These are phyloP conservation scores for Pipra filicauda DNA, from an alignment of 2,113 vertebrate species.

Conservation along the genomic window DNA sequence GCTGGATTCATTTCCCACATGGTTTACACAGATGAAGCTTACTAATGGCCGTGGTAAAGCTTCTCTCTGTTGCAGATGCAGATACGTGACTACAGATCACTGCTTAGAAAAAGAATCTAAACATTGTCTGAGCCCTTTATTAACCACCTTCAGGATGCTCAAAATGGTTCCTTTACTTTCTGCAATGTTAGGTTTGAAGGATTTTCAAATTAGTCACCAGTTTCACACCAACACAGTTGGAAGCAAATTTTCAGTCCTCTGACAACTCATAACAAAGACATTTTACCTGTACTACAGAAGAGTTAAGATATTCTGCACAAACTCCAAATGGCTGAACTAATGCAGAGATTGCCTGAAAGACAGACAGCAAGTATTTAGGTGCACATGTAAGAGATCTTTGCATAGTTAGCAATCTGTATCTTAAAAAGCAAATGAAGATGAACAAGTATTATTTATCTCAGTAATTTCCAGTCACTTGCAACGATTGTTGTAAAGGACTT, in stretches of 20 bases:
- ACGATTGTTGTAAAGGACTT: not conserved
- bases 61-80: not conserved
- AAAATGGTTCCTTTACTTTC: not conserved
- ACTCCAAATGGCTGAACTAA: slow-evolving; percentile 94
- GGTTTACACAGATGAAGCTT: not conserved
- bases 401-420: not conserved
- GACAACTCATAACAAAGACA: not conserved
- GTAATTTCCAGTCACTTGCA: not conserved
- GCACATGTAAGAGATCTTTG: not conserved
- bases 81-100: not conserved
- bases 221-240: not conserved
- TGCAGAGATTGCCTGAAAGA: slow-evolving; percentile 88
- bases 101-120: not conserved
- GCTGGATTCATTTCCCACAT: not conserved
- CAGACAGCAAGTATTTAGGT: slow-evolving; percentile 3
- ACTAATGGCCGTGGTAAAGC: not conserved
- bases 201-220: not conserved
- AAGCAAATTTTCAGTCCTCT: not conserved
- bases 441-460: not conserved
- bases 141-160: not conserved
- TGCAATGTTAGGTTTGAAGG: not conserved
- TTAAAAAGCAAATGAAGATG: not conserved
- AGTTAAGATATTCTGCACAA: slow-evolving; percentile 96
- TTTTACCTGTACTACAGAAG: slow-evolving; percentile 92
- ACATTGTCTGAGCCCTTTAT: not conserved